Evolutionary conservation across 1,140 invertebrate species (phyloP).

Genomic region (Oppia nitens): DNA sequence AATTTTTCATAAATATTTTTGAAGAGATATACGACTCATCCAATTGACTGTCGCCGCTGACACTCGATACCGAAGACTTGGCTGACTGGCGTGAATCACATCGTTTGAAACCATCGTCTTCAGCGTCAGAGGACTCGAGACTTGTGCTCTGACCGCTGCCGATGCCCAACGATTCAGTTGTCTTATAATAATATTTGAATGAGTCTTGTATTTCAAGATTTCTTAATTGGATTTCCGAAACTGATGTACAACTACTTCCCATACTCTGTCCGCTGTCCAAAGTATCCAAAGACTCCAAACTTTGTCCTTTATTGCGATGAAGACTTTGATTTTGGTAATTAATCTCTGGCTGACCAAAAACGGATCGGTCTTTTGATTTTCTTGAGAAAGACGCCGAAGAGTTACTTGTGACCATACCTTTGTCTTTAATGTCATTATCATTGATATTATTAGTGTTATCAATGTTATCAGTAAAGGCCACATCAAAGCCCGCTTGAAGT

Average conservation of each 20-base stretch:
- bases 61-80: constrained; percentile 51
- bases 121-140: constrained; percentile 38
- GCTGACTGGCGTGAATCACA: constrained; percentile 47
- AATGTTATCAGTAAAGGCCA: not conserved
- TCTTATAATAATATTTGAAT: constrained; percentile 16
- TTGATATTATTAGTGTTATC: not conserved
- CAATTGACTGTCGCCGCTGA: constrained; percentile 48
- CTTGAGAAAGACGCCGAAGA: not conserved
- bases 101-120: constrained; percentile 22
- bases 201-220: constrained; percentile 17
- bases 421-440: not conserved
- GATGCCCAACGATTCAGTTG: constrained; percentile 29
- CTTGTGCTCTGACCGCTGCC: constrained; percentile 37
- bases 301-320: constrained; percentile 15
- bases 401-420: not conserved
- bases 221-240: constrained; percentile 16
- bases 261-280: constrained; percentile 18
- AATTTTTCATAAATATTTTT: constrained; percentile 51
- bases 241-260: constrained; percentile 18
- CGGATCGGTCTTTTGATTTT: constrained; percentile 18
- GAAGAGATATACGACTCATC: constrained; percentile 40
- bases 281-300: constrained; percentile 20
- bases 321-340: constrained; percentile 5
- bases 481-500: not conserved
- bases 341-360: constrained; percentile 23